A percentile compares a stretch with the other conserved stretches of the same genome.
phyloP scores from a whole-genome alignment of 2,113 vertebrate species.

The Actenoides lindsayi region DNA sequence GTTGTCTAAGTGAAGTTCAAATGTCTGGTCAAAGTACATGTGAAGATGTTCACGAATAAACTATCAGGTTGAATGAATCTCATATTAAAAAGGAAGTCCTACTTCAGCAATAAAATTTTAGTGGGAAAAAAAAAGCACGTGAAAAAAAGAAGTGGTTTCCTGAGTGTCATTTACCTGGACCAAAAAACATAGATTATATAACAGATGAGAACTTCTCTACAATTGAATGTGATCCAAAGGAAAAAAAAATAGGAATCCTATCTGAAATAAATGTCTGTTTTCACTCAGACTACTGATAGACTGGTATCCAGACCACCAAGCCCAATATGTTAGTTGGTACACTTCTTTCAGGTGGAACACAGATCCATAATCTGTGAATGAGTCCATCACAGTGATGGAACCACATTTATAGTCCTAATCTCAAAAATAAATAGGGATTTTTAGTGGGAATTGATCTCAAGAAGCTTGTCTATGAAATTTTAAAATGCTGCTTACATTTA shows the following conservation, averaged over 20 bases:
- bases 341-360: neutral
- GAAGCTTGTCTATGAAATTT: neutral
- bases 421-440: neutral
- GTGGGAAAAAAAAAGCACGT: too few relatives aligned
- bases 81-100: neutral
- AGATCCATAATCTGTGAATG: neutral
- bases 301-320: neutral
- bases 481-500: neutral
- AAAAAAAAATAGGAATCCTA: neutral
- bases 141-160: neutral
- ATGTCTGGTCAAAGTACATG: neutral
- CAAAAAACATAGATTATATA: neutral
- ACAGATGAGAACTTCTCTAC: neutral
- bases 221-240: rapidly evolving
- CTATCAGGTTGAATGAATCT: neutral
- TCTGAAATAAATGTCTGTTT: neutral
- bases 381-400: neutral
- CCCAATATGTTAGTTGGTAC: neutral
- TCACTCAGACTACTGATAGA: neutral
- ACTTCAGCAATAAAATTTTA: neutral
- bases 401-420: neutral
- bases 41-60: neutral
- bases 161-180: neutral
- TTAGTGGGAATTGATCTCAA: neutral
- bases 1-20: neutral